These are phyloP conservation scores for Chaetodon trifasciatus DNA, from an alignment of 2,797 vertebrate species.

Conservation along the genomic window DNA sequence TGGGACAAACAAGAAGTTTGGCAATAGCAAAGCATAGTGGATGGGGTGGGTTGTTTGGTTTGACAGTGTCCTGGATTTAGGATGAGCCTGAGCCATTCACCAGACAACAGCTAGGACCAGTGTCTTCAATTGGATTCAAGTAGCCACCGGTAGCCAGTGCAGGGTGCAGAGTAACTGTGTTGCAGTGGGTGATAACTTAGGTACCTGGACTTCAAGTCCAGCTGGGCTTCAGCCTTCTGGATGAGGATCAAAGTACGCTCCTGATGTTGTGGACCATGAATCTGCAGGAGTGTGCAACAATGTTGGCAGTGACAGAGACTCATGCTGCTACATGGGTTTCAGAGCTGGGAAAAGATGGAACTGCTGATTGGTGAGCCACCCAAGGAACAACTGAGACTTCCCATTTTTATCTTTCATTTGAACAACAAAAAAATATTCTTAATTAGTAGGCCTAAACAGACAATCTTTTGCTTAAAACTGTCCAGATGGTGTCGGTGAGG, in stretches of 20 bases:
- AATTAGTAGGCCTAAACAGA: too few species aligned
- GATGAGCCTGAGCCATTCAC: background rate
- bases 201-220: too few species aligned
- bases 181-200: background rate
- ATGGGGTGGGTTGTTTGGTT: background rate
- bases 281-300: background rate
- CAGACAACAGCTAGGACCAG: background rate
- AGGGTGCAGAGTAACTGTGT: background rate
- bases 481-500: constrained; percentile 78
- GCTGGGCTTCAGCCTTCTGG: background rate
- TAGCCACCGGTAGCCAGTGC: background rate
- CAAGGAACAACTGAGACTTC: too few species aligned
- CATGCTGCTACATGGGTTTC: too few species aligned
- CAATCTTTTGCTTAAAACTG: constrained; percentile 61
- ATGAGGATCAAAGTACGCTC: background rate
- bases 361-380: too few species aligned
- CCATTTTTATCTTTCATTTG: too few species aligned
- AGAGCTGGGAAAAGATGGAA: too few species aligned
- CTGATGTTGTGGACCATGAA: background rate
- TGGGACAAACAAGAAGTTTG: background rate
- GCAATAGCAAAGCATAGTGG: background rate
- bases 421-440: too few species aligned
- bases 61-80: background rate
- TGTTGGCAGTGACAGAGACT: too few species aligned
- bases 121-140: background rate